phyloP scores from a whole-genome alignment of 2,797 vertebrate genomes.

The Tarsius wallacei region DNA sequence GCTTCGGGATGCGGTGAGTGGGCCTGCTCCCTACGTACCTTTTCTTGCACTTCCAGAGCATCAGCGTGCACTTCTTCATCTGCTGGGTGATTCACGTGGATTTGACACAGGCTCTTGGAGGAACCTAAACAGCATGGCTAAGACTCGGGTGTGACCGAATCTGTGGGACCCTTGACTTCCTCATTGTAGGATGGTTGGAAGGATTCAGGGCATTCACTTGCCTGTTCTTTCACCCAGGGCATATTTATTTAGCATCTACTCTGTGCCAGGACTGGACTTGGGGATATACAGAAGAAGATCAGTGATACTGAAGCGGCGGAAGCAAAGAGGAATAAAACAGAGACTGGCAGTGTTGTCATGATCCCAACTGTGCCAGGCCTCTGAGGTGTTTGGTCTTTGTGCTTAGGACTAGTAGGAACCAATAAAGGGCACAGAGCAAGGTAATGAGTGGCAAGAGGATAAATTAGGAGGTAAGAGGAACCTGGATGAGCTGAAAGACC shows the following conservation, averaged over 20 bases:
- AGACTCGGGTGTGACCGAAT: background rate
- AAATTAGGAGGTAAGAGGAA: background rate
- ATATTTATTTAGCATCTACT: background rate
- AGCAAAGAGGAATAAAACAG: background rate
- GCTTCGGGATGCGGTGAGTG: background rate
- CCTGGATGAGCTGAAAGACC: background rate
- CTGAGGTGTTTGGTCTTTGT: background rate
- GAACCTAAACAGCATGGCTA: background rate
- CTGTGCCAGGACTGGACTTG: background rate
- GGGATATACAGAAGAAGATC: background rate
- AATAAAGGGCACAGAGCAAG: background rate
- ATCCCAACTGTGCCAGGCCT: background rate
- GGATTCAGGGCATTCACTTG: conserved; percentile 1
- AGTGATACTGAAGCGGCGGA: background rate
- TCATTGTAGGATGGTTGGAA: background rate
- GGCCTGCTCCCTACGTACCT: background rate
- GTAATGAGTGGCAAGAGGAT: background rate
- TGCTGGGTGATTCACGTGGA: background rate
- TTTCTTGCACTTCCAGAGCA: background rate
- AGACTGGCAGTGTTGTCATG: no score
- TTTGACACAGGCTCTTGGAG: background rate
- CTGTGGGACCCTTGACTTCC: conserved; percentile 8
- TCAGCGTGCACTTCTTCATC: background rate
- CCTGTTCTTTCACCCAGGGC: conserved; percentile 38
- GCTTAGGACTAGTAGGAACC: background rate